These are phyloP conservation scores for Alauda arvensis DNA, from an alignment of 2,797 vertebrate species.

Conservation along the genomic window DNA sequence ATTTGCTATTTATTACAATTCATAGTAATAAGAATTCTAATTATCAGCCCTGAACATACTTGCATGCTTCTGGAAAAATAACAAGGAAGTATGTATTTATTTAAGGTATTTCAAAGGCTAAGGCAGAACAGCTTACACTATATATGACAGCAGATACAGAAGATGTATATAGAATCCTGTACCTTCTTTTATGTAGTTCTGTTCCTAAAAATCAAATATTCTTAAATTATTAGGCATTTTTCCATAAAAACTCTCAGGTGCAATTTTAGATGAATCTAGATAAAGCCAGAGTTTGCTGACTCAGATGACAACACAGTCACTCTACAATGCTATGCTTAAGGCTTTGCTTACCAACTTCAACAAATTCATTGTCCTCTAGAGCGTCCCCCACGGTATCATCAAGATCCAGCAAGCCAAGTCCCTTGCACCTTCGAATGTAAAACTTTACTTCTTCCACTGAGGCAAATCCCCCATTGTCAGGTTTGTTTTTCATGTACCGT, in stretches of 20 bases:
- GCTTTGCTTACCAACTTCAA: conserved; percentile 88
- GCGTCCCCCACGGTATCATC: conserved; percentile 88
- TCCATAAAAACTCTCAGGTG: neutral
- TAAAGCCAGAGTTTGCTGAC: neutral
- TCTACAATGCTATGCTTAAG: accelerated
- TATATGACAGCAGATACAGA: neutral
- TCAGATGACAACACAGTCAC: neutral
- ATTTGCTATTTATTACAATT: neutral
- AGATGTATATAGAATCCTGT: neutral
- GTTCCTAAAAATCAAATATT: neutral
- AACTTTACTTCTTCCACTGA: conserved; percentile 81
- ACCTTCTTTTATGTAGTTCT: neutral
- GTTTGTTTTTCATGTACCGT: conserved; percentile 93
- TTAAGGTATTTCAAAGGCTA: neutral
- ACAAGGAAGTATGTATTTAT: neutral
- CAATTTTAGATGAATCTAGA: neutral
- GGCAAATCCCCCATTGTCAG: conserved; percentile 87
- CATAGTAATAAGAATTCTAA: neutral
- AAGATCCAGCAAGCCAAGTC: conserved; percentile 85
- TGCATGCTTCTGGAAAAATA: neutral
- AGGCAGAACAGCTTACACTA: neutral
- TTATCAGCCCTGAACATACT: neutral
- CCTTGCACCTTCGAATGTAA: conserved; percentile 87
- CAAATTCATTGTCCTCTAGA: conserved; percentile 94
- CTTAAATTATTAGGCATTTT: neutral